Conservation (phyloP, 1,140 invertebrate genomes). For the Bathynomus jamesi region DNA sequence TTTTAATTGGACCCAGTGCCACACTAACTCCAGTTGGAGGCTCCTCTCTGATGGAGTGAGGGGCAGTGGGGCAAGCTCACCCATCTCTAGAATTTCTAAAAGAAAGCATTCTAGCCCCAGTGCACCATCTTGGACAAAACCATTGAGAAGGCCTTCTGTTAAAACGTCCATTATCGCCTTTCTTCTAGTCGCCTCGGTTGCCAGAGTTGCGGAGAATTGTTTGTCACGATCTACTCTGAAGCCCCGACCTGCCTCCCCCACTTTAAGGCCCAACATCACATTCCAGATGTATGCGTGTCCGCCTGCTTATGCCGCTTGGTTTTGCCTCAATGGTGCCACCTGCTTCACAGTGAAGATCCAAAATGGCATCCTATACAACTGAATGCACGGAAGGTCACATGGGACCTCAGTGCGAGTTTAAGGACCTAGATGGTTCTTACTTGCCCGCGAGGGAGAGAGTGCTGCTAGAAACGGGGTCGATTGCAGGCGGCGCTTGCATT, state of each 20-base stretch:
- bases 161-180: too few relatives aligned
- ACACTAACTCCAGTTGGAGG: too few relatives aligned
- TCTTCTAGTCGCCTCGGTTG: too few relatives aligned
- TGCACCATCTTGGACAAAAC: too few relatives aligned
- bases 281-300: conserved; percentile 89
- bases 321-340: conserved; percentile 86
- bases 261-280: conserved; percentile 81
- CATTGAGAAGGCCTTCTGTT: too few relatives aligned
- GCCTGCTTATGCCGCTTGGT: conserved; percentile 81
- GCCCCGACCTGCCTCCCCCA: conserved; percentile 58
- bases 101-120: too few relatives aligned
- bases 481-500: conserved; percentile 78
- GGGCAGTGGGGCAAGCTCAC: too few relatives aligned
- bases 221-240: conserved; percentile 76
- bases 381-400: conserved; percentile 68
- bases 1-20: too few relatives aligned
- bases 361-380: conserved; percentile 84
- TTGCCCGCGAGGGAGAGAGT: conserved; percentile 47
- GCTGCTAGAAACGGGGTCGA: conserved; percentile 67
- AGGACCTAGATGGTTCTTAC: conserved; percentile 92
- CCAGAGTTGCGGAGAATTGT: conserved; percentile 74
- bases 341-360: conserved; percentile 90
- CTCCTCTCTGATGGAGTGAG: too few relatives aligned
- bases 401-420: conserved; percentile 83
- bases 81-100: too few relatives aligned